A percentile compares a stretch with the other conserved stretches of the same genome.
Conservation (phyloP, 64 coral and sea anemone species). For the Exaiptasia diaphana region DNA sequence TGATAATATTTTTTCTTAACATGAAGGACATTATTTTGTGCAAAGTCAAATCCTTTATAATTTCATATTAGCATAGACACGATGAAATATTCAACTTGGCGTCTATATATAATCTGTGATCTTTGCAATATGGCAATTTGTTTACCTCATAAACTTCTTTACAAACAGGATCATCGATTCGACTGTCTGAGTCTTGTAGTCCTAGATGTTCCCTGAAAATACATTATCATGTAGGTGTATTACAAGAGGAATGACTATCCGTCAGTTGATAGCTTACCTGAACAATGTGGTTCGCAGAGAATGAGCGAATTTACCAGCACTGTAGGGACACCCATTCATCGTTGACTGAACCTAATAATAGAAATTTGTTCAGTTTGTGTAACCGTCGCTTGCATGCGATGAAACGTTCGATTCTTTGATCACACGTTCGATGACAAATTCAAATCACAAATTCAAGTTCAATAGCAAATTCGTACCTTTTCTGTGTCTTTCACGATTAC, state of each 20-base stretch:
- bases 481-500: constrained; percentile 62
- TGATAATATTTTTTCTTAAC: too few species aligned
- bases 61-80: too few species aligned
- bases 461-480: constrained; percentile 33
- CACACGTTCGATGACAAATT: too few species aligned
- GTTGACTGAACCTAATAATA: too few species aligned
- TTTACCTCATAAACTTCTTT: constrained; percentile 81
- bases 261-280: constrained; percentile 24
- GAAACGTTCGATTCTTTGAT: constrained; percentile 59
- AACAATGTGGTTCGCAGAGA: constrained; percentile 65
- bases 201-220: constrained; percentile 89
- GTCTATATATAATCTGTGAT: too few species aligned
- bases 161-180: constrained; percentile 65
- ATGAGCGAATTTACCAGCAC: constrained; percentile 75
- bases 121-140: too few species aligned
- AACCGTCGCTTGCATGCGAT: too few species aligned
- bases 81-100: too few species aligned
- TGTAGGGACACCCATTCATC: constrained; percentile 83
- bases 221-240: not conserved
- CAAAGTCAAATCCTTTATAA: too few species aligned
- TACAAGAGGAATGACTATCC: not conserved
- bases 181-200: constrained; percentile 11
- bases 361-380: too few species aligned
- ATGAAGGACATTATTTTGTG: too few species aligned
- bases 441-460: too few species aligned